Evolutionary conservation across 2,888 invertebrate species (phyloP), one percentile per base, ranked within the genome.

Genomic region (Morpho deidamia): DNA sequence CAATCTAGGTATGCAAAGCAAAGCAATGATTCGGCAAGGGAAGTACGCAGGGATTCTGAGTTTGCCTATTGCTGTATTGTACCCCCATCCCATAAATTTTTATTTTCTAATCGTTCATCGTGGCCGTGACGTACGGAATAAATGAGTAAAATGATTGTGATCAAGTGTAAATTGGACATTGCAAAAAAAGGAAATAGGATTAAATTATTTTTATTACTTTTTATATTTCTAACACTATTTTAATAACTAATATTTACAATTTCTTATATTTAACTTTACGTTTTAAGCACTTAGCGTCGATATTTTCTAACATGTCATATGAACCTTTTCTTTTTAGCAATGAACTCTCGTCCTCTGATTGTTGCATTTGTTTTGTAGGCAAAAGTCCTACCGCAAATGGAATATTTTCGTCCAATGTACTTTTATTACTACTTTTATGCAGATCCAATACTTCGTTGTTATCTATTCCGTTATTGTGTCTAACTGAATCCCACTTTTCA

Each of bases 341-440:
- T 23, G 23, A 59, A 66, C 66, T 70, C 4, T 60, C 65, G 10
- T 81, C 76, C 54, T 82, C 83, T 7, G 63, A 59, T 1, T 69
- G 52, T 44, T 76, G 76, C 0, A 71, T 63, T 51, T 81, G 78
- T 62, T 85, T 88, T 11, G 84, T 63, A 5, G 89, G 88, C 23
- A 84, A 74, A 50, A 88, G 64, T 1, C 88, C 88, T 8, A 89
- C 87, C n/a, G 89, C 88, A 61, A 72, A 88, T 0, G 89, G 89
- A 56, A 89, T 86, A 54, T 86, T 75, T 55, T 81, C 78, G 49
- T 77, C 75, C 47, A 77, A 63, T 32, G 70, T 70, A 7, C 71
- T 23, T 23, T 23, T 61, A 55, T 64, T 68, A 39, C 42, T 14
- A 14, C 39, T 51, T n/a, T 45, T 51, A 43, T 54, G 34, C n/a